Percentiles rank a stretch among this genome's conserved stretches.
Evolutionary conservation across 1,140 invertebrate species (phyloP).

Genomic region (Chironomus striatipennis): DNA sequence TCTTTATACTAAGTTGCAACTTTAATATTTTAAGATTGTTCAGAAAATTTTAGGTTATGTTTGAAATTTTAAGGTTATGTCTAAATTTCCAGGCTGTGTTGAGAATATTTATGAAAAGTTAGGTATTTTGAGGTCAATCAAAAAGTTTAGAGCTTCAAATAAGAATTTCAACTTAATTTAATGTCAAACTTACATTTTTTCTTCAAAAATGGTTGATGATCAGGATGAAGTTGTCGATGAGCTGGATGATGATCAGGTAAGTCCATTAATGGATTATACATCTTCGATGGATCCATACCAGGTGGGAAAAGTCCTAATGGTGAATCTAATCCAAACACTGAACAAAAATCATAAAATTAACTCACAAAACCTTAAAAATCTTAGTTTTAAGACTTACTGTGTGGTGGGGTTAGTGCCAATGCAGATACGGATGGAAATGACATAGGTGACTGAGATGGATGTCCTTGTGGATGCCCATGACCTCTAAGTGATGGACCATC

Average conservation of each 20-base stretch:
- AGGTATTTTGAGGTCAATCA: neutral
- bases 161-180: no score
- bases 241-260: conserved; percentile 50
- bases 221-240: conserved; percentile 44
- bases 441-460: conserved; percentile 48
- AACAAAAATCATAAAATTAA: conserved; percentile 36
- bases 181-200: conserved; percentile 68
- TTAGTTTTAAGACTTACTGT: conserved; percentile 53
- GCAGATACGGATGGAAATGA: conserved; percentile 60
- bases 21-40: no score
- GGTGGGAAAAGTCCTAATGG: conserved; percentile 60
- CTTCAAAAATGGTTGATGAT: conserved; percentile 52
- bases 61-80: no score
- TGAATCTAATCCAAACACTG: conserved; percentile 66
- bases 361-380: neutral
- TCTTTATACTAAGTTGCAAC: no score
- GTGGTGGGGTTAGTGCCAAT: conserved; percentile 63
- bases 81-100: no score
- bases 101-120: neutral
- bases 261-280: conserved; percentile 60
- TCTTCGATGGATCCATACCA: conserved; percentile 59
- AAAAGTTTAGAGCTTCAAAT: no score
- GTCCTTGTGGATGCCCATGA: conserved; percentile 28
- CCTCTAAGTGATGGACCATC: conserved; percentile 33
- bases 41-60: no score